Base-by-base conservation (phyloP, 2,888 invertebrate species). In the Sesia apiformis region DNA sequence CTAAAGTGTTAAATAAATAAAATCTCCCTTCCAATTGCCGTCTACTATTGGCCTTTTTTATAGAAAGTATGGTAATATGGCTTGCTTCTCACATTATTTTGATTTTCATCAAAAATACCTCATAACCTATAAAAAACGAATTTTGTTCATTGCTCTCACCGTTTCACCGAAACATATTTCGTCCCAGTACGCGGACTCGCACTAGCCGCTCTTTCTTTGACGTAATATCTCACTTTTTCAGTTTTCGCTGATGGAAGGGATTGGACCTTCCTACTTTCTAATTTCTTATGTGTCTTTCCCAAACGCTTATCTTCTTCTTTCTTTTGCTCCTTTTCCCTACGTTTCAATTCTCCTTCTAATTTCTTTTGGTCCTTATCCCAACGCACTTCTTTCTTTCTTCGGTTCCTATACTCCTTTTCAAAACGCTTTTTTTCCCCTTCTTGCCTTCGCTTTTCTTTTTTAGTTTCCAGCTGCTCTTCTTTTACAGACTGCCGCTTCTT, bases 401-500 rank as follows among this genome's bases (percentile, higher is more conserved):
- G 52, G 51, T 53, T 57, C 56, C 50, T 52, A 58, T 39, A 56
- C 55, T 55, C 7, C 58, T 56, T 54, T 58, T n/a, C 41, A 7
- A 5, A 41, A 6, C 41, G 41, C 7, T 41, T 41, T 41, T 41
- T 41, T 41, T 41, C 41, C 41, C 7, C 7, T 5, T 41, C 41
- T 41, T 5, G 7, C 5, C 7, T 41, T 41, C 41, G 5, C 7
- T 7, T 53, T 40, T 67, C 56, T 5, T 56, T 57, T 39, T 61
- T 55, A 7, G 56, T 56, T 56, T 62, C 57, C 38, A 54, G 40
- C 40, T 53, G 42, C 49, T 65, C 52, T 40, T 63, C 52, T 40
- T 57, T 68, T n/a, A 63, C 54, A 4, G 67, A 66, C 51, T 60
- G 65, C 8, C 59, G 60, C 23, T 60, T 60, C 53, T 57, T 62